Evolutionary conservation across 2,113 vertebrate genomes (phyloP).

Genomic region (Panthera uncia): DNA sequence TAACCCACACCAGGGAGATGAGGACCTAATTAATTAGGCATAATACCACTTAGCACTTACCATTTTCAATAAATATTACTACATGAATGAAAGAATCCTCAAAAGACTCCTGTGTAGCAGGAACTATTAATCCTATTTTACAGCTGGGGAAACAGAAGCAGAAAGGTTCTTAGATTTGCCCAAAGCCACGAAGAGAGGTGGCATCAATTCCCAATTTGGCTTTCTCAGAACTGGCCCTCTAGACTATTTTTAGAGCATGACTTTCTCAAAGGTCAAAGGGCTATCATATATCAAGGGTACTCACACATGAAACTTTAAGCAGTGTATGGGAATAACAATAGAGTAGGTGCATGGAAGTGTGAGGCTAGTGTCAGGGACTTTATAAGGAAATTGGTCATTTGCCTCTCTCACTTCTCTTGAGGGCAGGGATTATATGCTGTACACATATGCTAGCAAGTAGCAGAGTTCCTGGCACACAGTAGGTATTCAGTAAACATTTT

Average conservation of each 20-base stretch:
- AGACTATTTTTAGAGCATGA: conserved; percentile 19
- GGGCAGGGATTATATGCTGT: background rate
- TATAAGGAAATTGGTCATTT: background rate
- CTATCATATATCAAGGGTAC: background rate
- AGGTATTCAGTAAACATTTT: background rate
- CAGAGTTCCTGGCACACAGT: background rate
- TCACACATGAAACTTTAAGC: background rate
- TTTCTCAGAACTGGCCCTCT: conserved; percentile 31
- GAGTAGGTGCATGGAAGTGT: background rate
- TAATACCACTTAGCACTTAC: conserved; percentile 81
- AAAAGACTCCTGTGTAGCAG: conserved; percentile 70
- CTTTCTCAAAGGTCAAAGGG: conserved; percentile 59
- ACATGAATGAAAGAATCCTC: conserved; percentile 80
- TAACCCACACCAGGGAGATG: conserved; percentile 77
- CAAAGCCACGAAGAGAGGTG: conserved; percentile 43
- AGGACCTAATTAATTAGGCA: conserved; percentile 81
- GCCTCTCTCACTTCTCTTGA: background rate
- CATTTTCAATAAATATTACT: conserved; percentile 81
- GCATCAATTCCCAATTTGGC: conserved; percentile 28
- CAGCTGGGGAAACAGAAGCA: conserved; percentile 74
- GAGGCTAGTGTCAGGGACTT: background rate
- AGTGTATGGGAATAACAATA: background rate
- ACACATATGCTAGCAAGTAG: background rate
- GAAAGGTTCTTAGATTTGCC: conserved; percentile 60
- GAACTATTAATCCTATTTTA: conserved; percentile 77